A percentile compares a stretch with the other conserved stretches of the same genome.
phyloP scores from a whole-genome alignment of 2,113 vertebrate genomes.

The Pedionomus torquatus region DNA sequence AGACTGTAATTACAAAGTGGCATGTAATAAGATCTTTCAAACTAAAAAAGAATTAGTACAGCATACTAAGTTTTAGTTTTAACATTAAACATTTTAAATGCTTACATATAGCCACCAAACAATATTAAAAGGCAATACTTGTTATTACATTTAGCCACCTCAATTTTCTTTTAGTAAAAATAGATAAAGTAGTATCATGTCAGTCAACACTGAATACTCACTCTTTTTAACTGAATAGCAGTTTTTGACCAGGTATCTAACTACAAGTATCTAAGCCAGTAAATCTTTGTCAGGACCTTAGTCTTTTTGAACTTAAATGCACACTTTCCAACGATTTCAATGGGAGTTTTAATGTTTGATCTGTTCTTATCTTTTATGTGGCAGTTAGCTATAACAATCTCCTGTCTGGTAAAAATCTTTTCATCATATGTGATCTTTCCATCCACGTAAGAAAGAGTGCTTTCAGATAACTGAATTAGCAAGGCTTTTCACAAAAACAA shows the following conservation, averaged over 20 bases:
- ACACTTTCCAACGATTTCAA: fast-evolving
- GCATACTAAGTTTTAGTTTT: not conserved
- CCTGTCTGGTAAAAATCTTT: not conserved
- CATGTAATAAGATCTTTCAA: not conserved
- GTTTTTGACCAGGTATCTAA: not conserved
- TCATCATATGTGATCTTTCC: not conserved
- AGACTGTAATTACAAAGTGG: not conserved
- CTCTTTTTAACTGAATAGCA: not conserved
- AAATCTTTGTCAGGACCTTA: not conserved
- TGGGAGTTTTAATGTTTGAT: not conserved
- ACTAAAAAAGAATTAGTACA: not conserved
- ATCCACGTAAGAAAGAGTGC: not conserved
- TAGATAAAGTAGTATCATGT: not conserved
- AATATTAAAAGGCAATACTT: not conserved
- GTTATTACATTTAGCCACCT: not conserved
- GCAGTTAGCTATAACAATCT: not conserved
- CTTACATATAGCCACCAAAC: not conserved
- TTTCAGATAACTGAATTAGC: not conserved
- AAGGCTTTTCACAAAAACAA: not conserved
- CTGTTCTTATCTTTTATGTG: not conserved
- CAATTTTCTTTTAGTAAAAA: not conserved
- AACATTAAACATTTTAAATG: not conserved
- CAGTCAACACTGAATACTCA: not conserved
- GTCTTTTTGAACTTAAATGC: not conserved
- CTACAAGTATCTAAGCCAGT: not conserved